These are phyloP conservation scores for Tillus elongatus DNA, from an alignment of 2,888 invertebrate species.

Conservation along the genomic window DNA sequence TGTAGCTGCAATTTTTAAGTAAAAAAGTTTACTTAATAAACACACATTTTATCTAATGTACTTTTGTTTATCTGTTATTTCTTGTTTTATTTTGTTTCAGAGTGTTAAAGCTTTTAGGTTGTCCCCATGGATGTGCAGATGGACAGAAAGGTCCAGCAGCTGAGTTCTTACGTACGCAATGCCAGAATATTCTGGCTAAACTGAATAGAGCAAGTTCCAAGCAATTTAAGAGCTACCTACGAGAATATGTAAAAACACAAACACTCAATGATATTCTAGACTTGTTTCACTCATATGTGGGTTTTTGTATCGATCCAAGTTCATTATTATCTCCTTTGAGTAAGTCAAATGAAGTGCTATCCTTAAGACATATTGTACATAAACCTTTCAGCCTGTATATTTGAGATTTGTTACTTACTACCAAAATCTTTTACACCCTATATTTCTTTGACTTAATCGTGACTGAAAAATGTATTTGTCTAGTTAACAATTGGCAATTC, in stretches of 20 bases:
- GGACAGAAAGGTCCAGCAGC: conserved; percentile 82
- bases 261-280: conserved; percentile 80
- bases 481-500: too few species aligned
- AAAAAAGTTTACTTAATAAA: too few species aligned
- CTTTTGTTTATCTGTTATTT: too few species aligned
- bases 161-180: conserved; percentile 82
- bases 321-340: conserved; percentile 78
- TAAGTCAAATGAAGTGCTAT: conserved; percentile 57
- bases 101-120: conserved; percentile 82
- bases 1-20: too few species aligned
- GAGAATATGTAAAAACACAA: conserved; percentile 67
- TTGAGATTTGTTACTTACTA: too few species aligned
- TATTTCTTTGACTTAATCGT: too few species aligned
- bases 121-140: conserved; percentile 85
- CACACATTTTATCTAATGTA: too few species aligned
- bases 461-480: too few species aligned
- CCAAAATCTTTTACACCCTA: too few species aligned
- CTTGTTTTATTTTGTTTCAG: conserved; percentile 42
- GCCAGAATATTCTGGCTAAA: conserved; percentile 66
- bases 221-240: conserved; percentile 56
- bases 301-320: conserved; percentile 89
- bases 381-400: too few species aligned
- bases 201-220: conserved; percentile 60
- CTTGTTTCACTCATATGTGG: conserved; percentile 89
- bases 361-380: too few species aligned